These are phyloP conservation scores for Nymphalis c-album DNA, from an alignment of 2,888 invertebrate species.

Conservation along the genomic window DNA sequence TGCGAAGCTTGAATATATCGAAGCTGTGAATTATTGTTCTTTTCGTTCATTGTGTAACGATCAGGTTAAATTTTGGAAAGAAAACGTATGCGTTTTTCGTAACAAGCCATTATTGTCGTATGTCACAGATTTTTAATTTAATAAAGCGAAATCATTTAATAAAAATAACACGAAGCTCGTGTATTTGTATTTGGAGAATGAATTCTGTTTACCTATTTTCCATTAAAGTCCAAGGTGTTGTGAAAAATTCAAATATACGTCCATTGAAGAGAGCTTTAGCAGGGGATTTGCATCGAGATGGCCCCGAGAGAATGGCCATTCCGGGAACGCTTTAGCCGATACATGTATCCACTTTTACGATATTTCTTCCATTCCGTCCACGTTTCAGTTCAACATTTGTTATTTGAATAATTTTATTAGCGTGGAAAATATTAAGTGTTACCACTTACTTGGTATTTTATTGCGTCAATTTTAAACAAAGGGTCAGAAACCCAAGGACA, in stretches of 20 bases:
- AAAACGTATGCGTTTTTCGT: no score
- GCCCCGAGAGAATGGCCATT: conserved; percentile 30
- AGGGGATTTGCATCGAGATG: conserved; percentile 36
- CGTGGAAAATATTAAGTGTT: conserved; percentile 10
- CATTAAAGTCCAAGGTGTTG: conserved; percentile 29
- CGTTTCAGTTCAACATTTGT: conserved; percentile 15
- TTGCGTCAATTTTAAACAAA: background rate
- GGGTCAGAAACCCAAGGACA: no score
- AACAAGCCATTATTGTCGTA: no score
- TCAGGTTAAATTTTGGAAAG: no score
- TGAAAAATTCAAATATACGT: conserved; percentile 37
- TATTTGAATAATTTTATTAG: conserved; percentile 31
- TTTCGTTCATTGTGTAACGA: background rate
- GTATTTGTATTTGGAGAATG: conserved; percentile 10
- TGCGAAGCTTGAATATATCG: conserved; percentile 31
- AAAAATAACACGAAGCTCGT: background rate
- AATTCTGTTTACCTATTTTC: conserved; percentile 22
- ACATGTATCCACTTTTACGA: conserved; percentile 30
- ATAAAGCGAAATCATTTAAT: background rate
- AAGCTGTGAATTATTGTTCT: conserved; percentile 25
- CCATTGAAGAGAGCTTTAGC: conserved; percentile 34
- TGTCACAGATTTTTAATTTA: no score
- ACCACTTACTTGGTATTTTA: background rate
- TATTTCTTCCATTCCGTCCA: conserved; percentile 24
- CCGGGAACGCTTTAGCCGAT: conserved; percentile 28